phyloP scores from a whole-genome alignment of 1,140 invertebrate species.

The Daktulosphaira vitifoliae region DNA sequence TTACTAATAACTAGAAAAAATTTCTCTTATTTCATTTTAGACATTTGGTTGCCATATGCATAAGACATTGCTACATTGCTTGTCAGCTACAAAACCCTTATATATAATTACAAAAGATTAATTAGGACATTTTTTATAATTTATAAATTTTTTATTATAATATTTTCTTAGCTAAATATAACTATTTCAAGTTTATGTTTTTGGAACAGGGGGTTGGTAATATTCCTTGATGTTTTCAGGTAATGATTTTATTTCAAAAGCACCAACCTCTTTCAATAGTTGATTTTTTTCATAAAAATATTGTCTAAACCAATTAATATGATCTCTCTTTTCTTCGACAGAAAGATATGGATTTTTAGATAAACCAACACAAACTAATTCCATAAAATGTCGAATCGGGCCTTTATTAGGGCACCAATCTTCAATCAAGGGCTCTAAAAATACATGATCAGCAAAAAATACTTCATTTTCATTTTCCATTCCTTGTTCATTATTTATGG shows the following conservation, averaged over 20 bases:
- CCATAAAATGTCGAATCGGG: conserved; percentile 93
- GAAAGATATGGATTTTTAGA: conserved; percentile 89
- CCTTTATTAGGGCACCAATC: conserved; percentile 81
- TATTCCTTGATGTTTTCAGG: conserved; percentile 28
- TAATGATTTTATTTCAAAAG: conserved; percentile 39
- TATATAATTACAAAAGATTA: too few species aligned
- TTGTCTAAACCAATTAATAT: conserved; percentile 84
- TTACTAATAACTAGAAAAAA: too few species aligned
- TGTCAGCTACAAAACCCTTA: too few species aligned
- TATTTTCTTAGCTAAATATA: too few species aligned
- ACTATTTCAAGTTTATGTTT: neutral
- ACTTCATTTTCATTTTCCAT: conserved; percentile 64
- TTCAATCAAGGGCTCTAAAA: conserved; percentile 75
- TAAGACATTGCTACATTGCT: too few species aligned
- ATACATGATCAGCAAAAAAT: conserved; percentile 86
- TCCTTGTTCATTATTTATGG: conserved; percentile 96
- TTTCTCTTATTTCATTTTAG: too few species aligned
- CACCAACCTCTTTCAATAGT: conserved; percentile 57
- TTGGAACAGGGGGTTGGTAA: conserved; percentile 20
- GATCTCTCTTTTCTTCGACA: conserved; percentile 65
- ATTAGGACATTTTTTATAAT: too few species aligned
- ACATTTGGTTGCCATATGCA: too few species aligned
- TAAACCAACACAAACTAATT: conserved; percentile 84
- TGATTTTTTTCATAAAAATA: conserved; percentile 79
- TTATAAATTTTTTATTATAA: too few species aligned